These are phyloP conservation scores for Macquaria australasica DNA, from an alignment of 2,113 vertebrate genomes.

Conservation along the genomic window DNA sequence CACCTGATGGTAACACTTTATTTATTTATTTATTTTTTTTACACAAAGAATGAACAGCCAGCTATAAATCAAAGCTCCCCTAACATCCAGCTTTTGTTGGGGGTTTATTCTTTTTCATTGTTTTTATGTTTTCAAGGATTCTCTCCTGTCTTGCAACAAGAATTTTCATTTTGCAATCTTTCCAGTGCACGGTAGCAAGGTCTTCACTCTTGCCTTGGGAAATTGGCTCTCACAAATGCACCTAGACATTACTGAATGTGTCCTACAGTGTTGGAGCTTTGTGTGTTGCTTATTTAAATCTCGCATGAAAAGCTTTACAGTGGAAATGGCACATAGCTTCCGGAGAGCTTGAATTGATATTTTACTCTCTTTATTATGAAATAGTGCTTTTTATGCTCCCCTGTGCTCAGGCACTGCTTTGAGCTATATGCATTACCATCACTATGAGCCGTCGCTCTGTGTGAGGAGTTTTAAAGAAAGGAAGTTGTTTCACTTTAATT, in stretches of 20 bases:
- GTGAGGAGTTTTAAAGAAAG: constrained; percentile 5
- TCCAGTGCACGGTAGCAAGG: constrained; percentile 21
- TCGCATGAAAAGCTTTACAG: constrained; percentile 22
- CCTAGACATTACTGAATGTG: constrained; percentile 19
- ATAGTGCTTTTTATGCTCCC: constrained; percentile 15
- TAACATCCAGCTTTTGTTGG: neutral
- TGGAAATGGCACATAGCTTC: neutral
- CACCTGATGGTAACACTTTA: constrained; percentile 22
- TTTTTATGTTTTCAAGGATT: constrained; percentile 51
- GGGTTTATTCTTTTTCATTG: constrained; percentile 21
- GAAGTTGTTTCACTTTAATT: constrained; percentile 17
- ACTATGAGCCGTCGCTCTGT: neutral
- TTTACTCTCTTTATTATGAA: constrained; percentile 38
- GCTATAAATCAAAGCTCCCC: constrained; percentile 50
- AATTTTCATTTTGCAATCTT: constrained; percentile 48
- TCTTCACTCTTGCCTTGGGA: constrained; percentile 30
- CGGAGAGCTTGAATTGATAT: constrained; percentile 15
- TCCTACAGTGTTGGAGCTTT: constrained; percentile 21
- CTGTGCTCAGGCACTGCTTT: constrained; percentile 23
- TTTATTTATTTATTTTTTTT: neutral
- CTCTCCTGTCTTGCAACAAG: constrained; percentile 15
- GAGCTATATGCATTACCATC: constrained; percentile 12
- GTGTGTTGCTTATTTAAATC: constrained; percentile 35
- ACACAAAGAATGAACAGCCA: neutral
- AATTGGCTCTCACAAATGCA: constrained; percentile 27